Evolutionary conservation across 2,797 vertebrate species (phyloP).

Genomic region (Propithecus deckenii): DNA sequence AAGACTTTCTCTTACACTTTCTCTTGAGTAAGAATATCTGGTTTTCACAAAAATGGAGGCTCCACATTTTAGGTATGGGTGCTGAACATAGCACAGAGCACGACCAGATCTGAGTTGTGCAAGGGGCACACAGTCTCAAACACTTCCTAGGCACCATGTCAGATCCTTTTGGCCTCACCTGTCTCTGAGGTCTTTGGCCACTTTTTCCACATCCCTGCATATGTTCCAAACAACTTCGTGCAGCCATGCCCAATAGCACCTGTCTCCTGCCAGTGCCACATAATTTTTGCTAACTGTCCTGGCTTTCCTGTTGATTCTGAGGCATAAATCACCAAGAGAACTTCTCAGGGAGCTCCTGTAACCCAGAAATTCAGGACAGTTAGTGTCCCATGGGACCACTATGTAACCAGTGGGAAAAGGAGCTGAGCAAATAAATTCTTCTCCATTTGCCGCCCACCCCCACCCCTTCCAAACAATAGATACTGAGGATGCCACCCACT

Average conservation of each 20-base stretch:
- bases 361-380: not conserved
- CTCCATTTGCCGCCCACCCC: not conserved
- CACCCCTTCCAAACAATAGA: not conserved
- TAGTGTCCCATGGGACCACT: not conserved
- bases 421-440: not conserved
- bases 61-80: not conserved
- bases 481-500: not conserved
- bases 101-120: not conserved
- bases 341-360: not conserved
- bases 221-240: not conserved
- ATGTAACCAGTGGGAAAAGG: not conserved
- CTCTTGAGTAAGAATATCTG: not conserved
- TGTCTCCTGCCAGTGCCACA: not conserved
- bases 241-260: not conserved
- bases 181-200: not conserved
- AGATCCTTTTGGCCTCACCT: not conserved
- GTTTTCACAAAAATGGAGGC: not conserved
- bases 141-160: not conserved
- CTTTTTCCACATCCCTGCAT: not conserved
- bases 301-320: not conserved
- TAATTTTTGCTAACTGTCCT: not conserved
- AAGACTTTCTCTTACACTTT: not conserved
- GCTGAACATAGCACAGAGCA: not conserved
- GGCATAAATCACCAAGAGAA: not conserved
- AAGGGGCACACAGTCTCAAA: accelerated